Percentiles rank a stretch among this genome's conserved stretches.
phyloP scores from a whole-genome alignment of 2,888 invertebrate species.

The Dascillus cervinus region DNA sequence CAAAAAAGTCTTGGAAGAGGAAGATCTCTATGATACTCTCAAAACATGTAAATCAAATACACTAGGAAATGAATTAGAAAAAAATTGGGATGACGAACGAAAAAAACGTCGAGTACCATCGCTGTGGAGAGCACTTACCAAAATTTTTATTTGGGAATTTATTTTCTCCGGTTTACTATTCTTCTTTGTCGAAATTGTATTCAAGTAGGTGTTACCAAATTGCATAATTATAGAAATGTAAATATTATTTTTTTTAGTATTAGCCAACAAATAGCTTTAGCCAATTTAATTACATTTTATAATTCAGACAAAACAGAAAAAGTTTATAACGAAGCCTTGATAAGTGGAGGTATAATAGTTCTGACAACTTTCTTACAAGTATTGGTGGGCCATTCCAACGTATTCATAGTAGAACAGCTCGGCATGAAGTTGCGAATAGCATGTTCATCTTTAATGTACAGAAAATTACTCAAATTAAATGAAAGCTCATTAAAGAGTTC shows the following conservation, averaged over 20 bases:
- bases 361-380: slow-evolving; percentile 63
- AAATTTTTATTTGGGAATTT: neutral
- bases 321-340: slow-evolving; percentile 60
- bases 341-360: slow-evolving; percentile 69
- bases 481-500: slow-evolving; percentile 79
- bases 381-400: slow-evolving; percentile 63
- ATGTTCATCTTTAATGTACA: slow-evolving; percentile 73
- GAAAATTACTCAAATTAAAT: slow-evolving; percentile 61
- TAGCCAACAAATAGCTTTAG: slow-evolving; percentile 34
- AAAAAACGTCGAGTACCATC: neutral
- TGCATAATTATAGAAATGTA: neutral
- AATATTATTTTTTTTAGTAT: slow-evolving; percentile 12
- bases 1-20: slow-evolving; percentile 1
- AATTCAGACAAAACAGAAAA: slow-evolving; percentile 15
- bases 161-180: neutral
- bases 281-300: slow-evolving; percentile 55
- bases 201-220: slow-evolving; percentile 1
- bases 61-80: slow-evolving; percentile 3
- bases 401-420: slow-evolving; percentile 75
- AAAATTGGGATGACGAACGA: neutral
- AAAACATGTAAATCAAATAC: neutral
- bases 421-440: slow-evolving; percentile 80
- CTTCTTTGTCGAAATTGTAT: slow-evolving; percentile 1
- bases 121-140: neutral
- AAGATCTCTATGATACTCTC: slow-evolving; percentile 3